These are phyloP conservation scores for Byasa hedistus DNA, from an alignment of 2,888 invertebrate species.

Conservation along the genomic window DNA sequence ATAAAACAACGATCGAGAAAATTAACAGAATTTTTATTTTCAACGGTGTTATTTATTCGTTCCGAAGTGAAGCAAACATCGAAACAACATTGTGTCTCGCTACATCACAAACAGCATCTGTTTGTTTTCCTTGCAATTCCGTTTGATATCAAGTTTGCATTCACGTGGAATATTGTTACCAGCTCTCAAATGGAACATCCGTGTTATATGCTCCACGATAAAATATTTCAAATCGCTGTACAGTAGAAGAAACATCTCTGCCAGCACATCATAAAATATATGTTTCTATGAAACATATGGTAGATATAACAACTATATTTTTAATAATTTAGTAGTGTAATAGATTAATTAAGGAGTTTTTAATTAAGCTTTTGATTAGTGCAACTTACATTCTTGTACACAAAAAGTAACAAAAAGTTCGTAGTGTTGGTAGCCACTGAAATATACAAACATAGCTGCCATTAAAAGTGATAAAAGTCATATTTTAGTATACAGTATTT, in stretches of 20 bases:
- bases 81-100: slow-evolving; percentile 5
- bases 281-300: too few species aligned
- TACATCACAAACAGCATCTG: slow-evolving; percentile 7
- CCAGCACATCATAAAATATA: too few species aligned
- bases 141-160: slow-evolving; percentile 8
- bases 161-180: slow-evolving; percentile 7
- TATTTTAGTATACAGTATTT: too few species aligned
- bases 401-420: too few species aligned
- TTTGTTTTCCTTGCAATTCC: slow-evolving; percentile 19
- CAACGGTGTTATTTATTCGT: not conserved
- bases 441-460: too few species aligned
- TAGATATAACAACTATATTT: too few species aligned
- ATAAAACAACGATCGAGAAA: not conserved
- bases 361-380: too few species aligned
- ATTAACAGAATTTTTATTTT: not conserved
- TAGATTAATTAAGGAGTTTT: too few species aligned
- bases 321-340: too few species aligned
- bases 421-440: too few species aligned
- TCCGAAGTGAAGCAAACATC: not conserved
- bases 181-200: not conserved
- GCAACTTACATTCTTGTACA: too few species aligned
- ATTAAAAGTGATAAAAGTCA: too few species aligned
- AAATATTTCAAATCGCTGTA: not conserved
- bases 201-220: not conserved
- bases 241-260: not conserved